Evolutionary conservation across 2,113 vertebrate genomes (phyloP).

Genomic region (Lipophrys pholis): DNA sequence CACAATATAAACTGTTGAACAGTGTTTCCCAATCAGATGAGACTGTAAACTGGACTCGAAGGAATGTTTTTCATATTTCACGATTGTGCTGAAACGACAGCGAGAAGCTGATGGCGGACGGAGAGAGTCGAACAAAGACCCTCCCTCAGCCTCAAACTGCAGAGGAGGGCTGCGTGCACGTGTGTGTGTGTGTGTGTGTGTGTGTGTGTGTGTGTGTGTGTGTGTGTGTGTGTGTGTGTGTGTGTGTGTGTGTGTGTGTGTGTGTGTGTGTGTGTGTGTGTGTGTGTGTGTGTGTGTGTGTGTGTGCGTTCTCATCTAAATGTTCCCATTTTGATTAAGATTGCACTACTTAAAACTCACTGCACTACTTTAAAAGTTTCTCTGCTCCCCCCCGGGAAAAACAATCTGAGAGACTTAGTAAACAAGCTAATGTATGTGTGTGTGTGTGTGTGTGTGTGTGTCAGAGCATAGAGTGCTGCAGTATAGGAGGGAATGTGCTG

Average conservation of each 20-base stretch:
- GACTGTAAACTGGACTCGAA: not conserved
- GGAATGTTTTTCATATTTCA: not conserved
- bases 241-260: not conserved
- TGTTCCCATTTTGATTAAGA: not conserved
- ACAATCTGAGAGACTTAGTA: slow-evolving; percentile 11
- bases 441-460: slow-evolving; percentile 17
- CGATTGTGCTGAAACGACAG: not conserved
- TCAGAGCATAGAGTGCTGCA: not conserved
- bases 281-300: not conserved
- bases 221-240: no score
- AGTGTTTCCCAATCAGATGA: not conserved
- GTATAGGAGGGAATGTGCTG: not conserved
- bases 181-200: no score
- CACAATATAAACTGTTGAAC: not conserved
- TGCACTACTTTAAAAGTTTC: slow-evolving; percentile 23
- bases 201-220: not conserved
- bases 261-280: no score
- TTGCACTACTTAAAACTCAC: slow-evolving; percentile 11
- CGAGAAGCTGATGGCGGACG: not conserved
- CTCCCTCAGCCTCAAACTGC: not conserved
- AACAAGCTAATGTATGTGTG: slow-evolving; percentile 21
- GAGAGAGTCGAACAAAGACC: not conserved
- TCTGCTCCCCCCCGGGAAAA: not conserved
- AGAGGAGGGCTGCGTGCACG: no score
- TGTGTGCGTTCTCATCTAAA: slow-evolving; percentile 10